phyloP scores from a whole-genome alignment of 2,113 vertebrate genomes.

The Marmota flaviventris region DNA sequence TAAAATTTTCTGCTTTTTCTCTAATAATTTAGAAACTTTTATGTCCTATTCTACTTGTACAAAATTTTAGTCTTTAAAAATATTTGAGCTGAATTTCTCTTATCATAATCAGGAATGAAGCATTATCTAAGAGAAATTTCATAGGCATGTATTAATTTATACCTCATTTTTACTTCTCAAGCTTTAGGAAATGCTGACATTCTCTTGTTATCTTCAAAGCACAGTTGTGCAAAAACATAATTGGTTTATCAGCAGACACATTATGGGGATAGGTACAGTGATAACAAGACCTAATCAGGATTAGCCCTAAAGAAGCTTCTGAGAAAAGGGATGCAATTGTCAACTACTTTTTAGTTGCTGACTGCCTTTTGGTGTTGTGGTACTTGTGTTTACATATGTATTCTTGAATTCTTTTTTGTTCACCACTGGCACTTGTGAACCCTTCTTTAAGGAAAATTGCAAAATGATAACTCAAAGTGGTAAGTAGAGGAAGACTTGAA shows the following conservation, averaged over 20 bases:
- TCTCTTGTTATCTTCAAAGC: not conserved
- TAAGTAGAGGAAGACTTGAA: not conserved
- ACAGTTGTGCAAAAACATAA: not conserved
- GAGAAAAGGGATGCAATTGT: not conserved
- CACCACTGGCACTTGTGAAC: not conserved
- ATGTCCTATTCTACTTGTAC: not conserved
- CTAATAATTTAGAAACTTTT: conserved; percentile 32
- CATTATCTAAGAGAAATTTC: not conserved
- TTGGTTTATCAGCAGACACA: not conserved
- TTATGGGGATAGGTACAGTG: not conserved
- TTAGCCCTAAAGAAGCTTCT: not conserved
- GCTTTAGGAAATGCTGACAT: not conserved
- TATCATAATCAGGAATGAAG: not conserved
- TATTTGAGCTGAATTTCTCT: not conserved
- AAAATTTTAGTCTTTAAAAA: conserved; percentile 4
- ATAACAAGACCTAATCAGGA: not conserved
- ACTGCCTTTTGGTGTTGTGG: not conserved
- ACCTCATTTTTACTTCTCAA: not conserved
- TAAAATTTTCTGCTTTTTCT: conserved; percentile 10
- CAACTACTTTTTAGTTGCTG: not conserved
- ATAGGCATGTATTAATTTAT: not conserved
- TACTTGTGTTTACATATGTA: not conserved
- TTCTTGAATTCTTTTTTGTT: conserved; percentile 16
- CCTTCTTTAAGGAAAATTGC: not conserved
- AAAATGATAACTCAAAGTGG: not conserved